Percentiles rank a stretch among this genome's conserved stretches.
Conservation (phyloP, 2,113 vertebrate genomes). For the Monopterus albus region DNA sequence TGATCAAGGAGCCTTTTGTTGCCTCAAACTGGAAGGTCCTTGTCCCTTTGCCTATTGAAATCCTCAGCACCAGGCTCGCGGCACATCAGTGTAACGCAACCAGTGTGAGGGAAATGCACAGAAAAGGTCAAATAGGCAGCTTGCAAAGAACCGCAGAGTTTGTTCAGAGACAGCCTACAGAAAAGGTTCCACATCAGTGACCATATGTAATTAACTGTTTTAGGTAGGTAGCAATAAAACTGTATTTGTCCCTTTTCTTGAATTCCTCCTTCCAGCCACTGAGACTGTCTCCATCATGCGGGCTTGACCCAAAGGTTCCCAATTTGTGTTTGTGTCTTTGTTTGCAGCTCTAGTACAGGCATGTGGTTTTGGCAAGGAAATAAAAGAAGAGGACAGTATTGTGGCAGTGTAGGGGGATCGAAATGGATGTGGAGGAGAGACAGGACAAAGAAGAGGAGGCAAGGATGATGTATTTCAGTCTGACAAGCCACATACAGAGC, state of each 20-base stretch:
- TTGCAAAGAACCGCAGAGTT: constrained; percentile 80
- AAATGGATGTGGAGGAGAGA: constrained; percentile 37
- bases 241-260: constrained; percentile 73
- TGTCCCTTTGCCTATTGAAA: constrained; percentile 23
- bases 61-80: constrained; percentile 23
- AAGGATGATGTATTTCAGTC: constrained; percentile 40
- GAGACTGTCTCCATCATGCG: constrained; percentile 61
- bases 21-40: constrained; percentile 57
- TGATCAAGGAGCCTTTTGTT: constrained; percentile 66
- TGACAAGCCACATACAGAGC: constrained; percentile 27
- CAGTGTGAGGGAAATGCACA: constrained; percentile 67
- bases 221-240: constrained; percentile 81
- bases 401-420: constrained; percentile 25
- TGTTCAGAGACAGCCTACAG: constrained; percentile 78
- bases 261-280: constrained; percentile 68
- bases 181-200: constrained; percentile 77
- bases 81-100: constrained; percentile 58
- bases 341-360: constrained; percentile 62
- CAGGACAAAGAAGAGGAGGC: constrained; percentile 44
- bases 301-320: constrained; percentile 66
- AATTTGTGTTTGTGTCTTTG: constrained; percentile 70
- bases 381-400: constrained; percentile 44
- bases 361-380: constrained; percentile 65
- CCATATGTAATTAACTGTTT: constrained; percentile 82
- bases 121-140: constrained; percentile 80